phyloP scores from a whole-genome alignment of 37 sponge, comb jelly and placozoan genomes.

The Eunapius fragilis region DNA sequence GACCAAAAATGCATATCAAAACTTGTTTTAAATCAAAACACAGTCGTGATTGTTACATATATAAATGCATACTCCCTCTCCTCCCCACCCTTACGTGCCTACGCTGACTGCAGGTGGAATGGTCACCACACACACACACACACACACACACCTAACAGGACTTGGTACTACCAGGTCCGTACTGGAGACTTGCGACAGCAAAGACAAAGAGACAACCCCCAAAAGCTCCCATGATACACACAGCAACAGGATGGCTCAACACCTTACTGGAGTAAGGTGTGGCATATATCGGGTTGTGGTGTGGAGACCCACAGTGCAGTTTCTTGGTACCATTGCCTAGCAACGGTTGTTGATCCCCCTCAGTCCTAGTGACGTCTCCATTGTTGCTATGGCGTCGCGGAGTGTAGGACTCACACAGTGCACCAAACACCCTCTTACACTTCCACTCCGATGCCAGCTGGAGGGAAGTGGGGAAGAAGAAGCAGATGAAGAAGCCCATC shows the following conservation, averaged over 20 bases:
- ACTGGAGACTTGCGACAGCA: slow-evolving; percentile 36
- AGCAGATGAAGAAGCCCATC: slow-evolving; percentile 73
- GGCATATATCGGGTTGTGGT: slow-evolving; percentile 25
- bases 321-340: not conserved
- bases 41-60: no score
- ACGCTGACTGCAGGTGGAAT: no score
- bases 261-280: slow-evolving; percentile 58
- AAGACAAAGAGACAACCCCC: slow-evolving; percentile 35
- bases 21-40: no score
- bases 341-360: not conserved
- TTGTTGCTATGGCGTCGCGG: not conserved
- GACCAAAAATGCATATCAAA: not conserved
- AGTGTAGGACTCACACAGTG: not conserved
- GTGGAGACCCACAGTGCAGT: not conserved
- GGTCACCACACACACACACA: no score
- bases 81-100: no score
- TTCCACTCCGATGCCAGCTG: slow-evolving; percentile 69
- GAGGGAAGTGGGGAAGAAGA: slow-evolving; percentile 76
- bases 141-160: not conserved
- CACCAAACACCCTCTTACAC: slow-evolving; percentile 57
- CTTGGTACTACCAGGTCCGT: not conserved
- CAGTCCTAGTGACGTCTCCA: not conserved
- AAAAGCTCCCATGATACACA: slow-evolving; percentile 8
- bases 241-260: slow-evolving; percentile 65
- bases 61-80: no score